Base-by-base conservation (phyloP, 2,113 vertebrate genomes). In the Pycnonotus jocosus region DNA sequence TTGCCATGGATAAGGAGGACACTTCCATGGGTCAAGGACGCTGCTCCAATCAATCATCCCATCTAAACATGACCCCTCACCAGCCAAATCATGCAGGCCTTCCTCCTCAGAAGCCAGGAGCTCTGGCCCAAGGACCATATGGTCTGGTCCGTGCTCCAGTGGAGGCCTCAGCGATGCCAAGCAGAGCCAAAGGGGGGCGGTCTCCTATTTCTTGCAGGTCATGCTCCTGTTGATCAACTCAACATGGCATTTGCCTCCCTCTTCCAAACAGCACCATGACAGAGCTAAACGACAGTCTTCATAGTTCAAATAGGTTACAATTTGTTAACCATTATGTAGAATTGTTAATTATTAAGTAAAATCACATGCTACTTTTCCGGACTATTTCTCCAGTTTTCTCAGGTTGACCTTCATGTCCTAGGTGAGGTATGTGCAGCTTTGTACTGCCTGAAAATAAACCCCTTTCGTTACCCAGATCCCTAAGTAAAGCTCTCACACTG, bases 151-250 rank as follows among this genome's bases (percentile, higher is more conserved):
- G 2, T 0, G 2, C 53, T 61, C 72, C 87, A 74, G 35, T 2
- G 0, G 68, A 82, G 16, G 20, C 81, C 70, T 42, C 0, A 0
- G 51, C 0, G 0, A 54, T 13, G 61, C 84, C 90, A 81, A 84
- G 84, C 40, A 51, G n/a, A 64, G 81, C 61, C 83, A 82, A 79
- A 82, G 61, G 9, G 7, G 0, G 18, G 10, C 11, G 20, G 13
- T 56, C 84, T 85, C 70, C 15, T 22, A 9, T 51, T 60, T 87
- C 73, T 51, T 65, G 42, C 44, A 79, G 70, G 48, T 38, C 54
- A n/a, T 30, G 25, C 35, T 87, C 15, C 81, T 48, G 21, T 42
- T 74, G 45, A 74, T 68, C 53, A 54, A 33, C 58, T 65, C 50
- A n/a, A 31, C 0, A 0, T 17, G 58, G n/a, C 42, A 88, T 66